Percentiles rank a stretch among this genome's conserved stretches.
Conservation (phyloP, 2,113 vertebrate species). For the Alligator sinensis region DNA sequence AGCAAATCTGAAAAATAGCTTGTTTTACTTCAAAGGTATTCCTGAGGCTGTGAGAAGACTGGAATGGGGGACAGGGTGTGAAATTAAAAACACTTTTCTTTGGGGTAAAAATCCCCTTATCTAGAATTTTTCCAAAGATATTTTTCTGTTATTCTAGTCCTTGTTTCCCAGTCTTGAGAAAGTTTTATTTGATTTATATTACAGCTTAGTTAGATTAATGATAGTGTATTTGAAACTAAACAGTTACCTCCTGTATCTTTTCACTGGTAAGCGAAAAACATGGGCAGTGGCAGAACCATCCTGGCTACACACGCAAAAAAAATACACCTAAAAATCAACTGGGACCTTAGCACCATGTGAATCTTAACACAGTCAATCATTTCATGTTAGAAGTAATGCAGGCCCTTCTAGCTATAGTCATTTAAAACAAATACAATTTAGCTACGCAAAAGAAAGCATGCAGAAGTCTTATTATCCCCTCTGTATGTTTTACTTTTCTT, state of each 20-base stretch:
- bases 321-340: neutral
- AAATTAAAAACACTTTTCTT: constrained; percentile 63
- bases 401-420: constrained; percentile 37
- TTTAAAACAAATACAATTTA: constrained; percentile 47
- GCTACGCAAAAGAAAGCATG: constrained; percentile 30
- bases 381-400: constrained; percentile 28
- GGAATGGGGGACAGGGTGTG: neutral
- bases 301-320: neutral
- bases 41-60: constrained; percentile 25
- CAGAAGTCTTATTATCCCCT: constrained; percentile 39
- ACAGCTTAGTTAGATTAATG: neutral
- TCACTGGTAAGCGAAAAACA: neutral
- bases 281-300: neutral
- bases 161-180: constrained; percentile 26
- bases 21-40: constrained; percentile 65
- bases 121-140: neutral
- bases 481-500: constrained; percentile 32
- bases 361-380: constrained; percentile 19
- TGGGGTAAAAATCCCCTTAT: constrained; percentile 63
- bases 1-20: constrained; percentile 39
- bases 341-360: neutral
- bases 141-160: neutral
- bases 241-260: neutral
- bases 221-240: neutral
- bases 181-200: constrained; percentile 9